These are phyloP conservation scores for Cervus canadensis DNA, from an alignment of 2,113 vertebrate genomes.

Conservation along the genomic window DNA sequence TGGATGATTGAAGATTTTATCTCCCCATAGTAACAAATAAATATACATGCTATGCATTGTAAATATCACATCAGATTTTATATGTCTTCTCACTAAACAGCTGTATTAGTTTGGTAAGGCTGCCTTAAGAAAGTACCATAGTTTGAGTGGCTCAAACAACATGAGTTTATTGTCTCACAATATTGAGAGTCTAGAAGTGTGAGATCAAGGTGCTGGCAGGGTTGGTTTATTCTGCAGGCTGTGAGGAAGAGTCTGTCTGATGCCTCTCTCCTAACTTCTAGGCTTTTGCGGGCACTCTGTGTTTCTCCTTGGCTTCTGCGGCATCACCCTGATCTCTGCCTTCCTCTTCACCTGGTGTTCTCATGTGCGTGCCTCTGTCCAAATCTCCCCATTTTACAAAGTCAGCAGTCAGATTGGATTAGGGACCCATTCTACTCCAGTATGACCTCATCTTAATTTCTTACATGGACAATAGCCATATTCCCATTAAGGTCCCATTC, in stretches of 20 bases:
- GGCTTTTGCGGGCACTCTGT: background rate
- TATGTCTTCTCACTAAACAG: background rate
- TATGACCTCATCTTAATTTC: background rate
- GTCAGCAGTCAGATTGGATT: background rate
- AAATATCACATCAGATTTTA: background rate
- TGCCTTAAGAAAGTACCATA: background rate
- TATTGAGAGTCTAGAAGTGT: background rate
- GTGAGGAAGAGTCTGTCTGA: background rate
- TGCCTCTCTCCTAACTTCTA: background rate
- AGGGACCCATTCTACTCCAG: background rate
- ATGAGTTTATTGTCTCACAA: background rate
- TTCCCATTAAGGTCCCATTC: background rate
- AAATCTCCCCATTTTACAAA: background rate
- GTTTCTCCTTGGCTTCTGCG: background rate
- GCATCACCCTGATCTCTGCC: background rate
- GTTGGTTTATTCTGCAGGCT: background rate
- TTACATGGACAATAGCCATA: background rate
- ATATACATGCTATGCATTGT: background rate
- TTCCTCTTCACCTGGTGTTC: background rate
- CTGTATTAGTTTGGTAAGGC: background rate
- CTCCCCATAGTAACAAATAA: background rate
- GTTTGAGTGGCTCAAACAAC: background rate
- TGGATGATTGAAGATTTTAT: background rate
- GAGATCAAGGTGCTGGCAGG: background rate
- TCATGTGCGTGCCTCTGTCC: background rate